Evolutionary conservation across 2,888 invertebrate species (phyloP).

Genomic region (Drosophila kambysellisi): DNA sequence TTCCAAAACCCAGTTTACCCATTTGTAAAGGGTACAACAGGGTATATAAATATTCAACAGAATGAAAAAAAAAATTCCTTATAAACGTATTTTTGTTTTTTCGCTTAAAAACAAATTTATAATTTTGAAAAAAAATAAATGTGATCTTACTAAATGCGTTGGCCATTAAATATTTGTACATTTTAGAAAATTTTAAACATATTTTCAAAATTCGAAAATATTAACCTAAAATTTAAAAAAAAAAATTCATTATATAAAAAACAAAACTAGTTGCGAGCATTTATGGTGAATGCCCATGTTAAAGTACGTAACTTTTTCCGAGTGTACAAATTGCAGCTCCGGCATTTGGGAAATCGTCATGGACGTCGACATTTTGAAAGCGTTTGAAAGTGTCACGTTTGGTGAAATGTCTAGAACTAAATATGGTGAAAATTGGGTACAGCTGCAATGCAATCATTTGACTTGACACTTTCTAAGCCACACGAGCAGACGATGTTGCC

Average conservation of each 20-base stretch:
- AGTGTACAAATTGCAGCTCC: conserved; percentile 10
- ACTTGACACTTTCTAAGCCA: conserved; percentile 78
- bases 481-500: conserved; percentile 25
- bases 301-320: neutral
- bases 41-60: neutral
- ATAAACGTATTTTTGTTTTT: neutral
- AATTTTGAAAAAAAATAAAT: neutral
- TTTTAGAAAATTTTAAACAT: neutral
- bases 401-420: conserved; percentile 75
- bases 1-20: neutral
- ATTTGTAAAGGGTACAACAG: neutral
- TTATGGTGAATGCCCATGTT: neutral
- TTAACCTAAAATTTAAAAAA: neutral
- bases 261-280: neutral
- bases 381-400: conserved; percentile 80
- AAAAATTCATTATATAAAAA: neutral
- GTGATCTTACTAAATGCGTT: neutral
- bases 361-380: conserved; percentile 65
- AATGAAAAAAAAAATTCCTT: neutral
- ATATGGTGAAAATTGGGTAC: conserved; percentile 81
- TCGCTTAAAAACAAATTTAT: neutral
- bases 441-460: conserved; percentile 68
- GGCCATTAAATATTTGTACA: neutral
- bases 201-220: neutral
- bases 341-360: conserved; percentile 56